Base-by-base conservation (phyloP, 2,113 vertebrate genomes). In the Dipodomys spectabilis region DNA sequence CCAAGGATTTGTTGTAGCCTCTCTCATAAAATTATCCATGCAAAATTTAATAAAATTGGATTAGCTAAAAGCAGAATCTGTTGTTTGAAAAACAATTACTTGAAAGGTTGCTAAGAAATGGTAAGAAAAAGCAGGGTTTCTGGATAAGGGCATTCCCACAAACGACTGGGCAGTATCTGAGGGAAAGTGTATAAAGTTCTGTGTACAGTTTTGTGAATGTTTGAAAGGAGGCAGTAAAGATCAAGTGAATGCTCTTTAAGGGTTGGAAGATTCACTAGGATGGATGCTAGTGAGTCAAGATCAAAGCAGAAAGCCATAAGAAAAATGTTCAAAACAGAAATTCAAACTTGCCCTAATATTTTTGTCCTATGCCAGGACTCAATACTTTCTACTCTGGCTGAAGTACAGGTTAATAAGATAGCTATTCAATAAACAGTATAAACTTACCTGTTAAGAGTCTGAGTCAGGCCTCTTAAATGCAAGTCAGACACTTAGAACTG, bases 11-110 rank as follows among this genome's bases (percentile, higher is more conserved):
- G 15, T 75, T 88, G 53, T 30, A 93, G n/a, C 19, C 6, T 25
- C 1, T 95, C 1, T 95, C 45, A 75, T 92, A 84, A 94, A 92
- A 92, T 82, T 92, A 96, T 85, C 90, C 35, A 94, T 92, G 60
- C 64, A 91, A 75, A 90, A 94, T 49, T 79, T 57, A 93, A 49
- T 86, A 68, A 72, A 92, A 94, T 92, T 94, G 45, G 9, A 27
- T 94, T 91, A 84, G 22, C 13, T 78, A 74, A 92, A 93, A 94
- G 64, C 20, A 84, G 65, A 94, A 95, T 79, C 16, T 22, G 23
- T 74, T 88, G 74, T 77, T 39, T 81, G 12, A 73, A 91, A 90
- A 89, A 91, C 87, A 95, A 72, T 91, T 32, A 82, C 44, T 91
- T 65, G 19, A 7, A 74, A 93, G 15, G 23, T 45, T 95, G 6